Evolutionary conservation across 2,888 invertebrate species (phyloP).

Genomic region (Gastrophysa polygoni): DNA sequence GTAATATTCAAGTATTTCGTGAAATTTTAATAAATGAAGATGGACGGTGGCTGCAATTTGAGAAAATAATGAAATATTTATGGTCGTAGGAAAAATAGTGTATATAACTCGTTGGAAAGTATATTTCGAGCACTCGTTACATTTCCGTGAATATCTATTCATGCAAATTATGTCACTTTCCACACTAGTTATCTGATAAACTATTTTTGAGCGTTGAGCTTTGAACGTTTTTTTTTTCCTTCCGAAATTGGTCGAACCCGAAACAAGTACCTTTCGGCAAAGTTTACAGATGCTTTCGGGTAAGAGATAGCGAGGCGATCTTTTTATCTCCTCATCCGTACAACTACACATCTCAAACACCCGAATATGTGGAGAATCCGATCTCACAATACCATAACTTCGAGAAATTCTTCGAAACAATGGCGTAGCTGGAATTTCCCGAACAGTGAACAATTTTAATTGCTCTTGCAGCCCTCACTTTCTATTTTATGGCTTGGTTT

Average conservation of each 20-base stretch:
- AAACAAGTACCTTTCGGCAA: constrained; percentile 29
- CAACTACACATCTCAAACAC: constrained; percentile 38
- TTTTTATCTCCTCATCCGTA: constrained; percentile 36
- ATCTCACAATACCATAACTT: constrained; percentile 33
- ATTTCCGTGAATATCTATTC: too few relatives aligned
- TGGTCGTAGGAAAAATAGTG: too few relatives aligned
- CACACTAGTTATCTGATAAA: too few relatives aligned
- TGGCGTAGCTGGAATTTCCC: constrained; percentile 37
- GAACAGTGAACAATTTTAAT: constrained; percentile 42
- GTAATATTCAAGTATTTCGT: too few relatives aligned
- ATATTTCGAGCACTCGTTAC: too few relatives aligned
- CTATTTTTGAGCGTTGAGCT: constrained; percentile 4
- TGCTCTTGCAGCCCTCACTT: constrained; percentile 32
- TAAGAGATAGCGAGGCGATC: constrained; percentile 31
- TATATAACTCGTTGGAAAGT: too few relatives aligned
- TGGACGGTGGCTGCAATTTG: too few relatives aligned
- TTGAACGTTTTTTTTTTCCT: constrained; percentile 25
- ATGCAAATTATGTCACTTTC: too few relatives aligned
- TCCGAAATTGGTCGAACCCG: constrained; percentile 30
- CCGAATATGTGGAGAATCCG: constrained; percentile 41
- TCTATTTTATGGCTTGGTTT: constrained; percentile 11
- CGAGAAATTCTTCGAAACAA: constrained; percentile 41
- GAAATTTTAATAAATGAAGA: too few relatives aligned
- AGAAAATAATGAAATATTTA: too few relatives aligned
- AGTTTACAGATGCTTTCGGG: too few relatives aligned